Evolutionary conservation across 2,797 vertebrate genomes (phyloP).

Genomic region (Chrysocyon brachyurus): DNA sequence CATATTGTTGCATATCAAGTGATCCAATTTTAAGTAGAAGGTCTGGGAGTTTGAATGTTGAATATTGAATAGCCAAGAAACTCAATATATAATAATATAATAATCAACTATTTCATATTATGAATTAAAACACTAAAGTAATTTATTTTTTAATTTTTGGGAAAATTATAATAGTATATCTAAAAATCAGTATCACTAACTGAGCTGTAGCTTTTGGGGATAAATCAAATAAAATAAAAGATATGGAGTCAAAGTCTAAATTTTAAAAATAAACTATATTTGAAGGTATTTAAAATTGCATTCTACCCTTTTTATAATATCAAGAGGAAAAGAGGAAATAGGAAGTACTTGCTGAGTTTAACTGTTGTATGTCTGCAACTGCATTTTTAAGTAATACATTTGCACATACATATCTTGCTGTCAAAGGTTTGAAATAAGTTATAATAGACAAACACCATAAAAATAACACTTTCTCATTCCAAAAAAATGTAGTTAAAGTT

Average conservation of each 20-base stretch:
- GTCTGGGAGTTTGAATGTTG: neutral
- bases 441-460: neutral
- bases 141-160: neutral
- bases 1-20: neutral
- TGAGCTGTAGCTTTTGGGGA: neutral
- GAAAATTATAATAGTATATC: neutral
- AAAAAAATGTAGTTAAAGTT: neutral
- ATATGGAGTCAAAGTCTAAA: slow-evolving; percentile 2
- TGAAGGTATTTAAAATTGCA: neutral
- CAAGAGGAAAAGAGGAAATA: neutral
- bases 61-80: neutral
- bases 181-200: neutral
- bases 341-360: slow-evolving; percentile 12
- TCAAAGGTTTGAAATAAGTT: slow-evolving; percentile 52
- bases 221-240: slow-evolving; percentile 36
- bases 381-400: neutral
- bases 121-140: neutral
- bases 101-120: neutral
- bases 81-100: neutral
- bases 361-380: neutral
- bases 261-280: slow-evolving; percentile 15
- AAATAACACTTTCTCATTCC: neutral
- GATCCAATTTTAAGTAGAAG: neutral
- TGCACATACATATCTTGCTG: neutral
- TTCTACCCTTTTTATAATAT: neutral